phyloP scores from a whole-genome alignment of 1,140 invertebrate genomes.

The Dryas iulia region DNA sequence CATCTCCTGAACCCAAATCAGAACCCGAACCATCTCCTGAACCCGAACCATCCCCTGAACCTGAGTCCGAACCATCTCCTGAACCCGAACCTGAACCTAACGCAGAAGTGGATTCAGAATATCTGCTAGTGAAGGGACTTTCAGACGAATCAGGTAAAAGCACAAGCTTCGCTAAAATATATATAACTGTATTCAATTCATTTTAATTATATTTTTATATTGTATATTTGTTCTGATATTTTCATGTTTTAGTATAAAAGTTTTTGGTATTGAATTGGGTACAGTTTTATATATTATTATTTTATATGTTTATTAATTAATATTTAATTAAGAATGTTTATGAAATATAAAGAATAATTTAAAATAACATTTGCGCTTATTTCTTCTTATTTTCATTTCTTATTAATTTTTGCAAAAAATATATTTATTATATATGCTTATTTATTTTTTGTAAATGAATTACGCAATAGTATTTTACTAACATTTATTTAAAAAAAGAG shows the following conservation, averaged over 20 bases:
- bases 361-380: neutral
- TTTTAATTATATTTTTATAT: too few species aligned
- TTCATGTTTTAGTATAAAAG: neutral
- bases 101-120: slow-evolving; percentile 63
- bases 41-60: slow-evolving; percentile 13
- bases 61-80: slow-evolving; percentile 61
- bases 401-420: too few species aligned
- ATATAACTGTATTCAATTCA: neutral
- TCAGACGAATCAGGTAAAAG: slow-evolving; percentile 71
- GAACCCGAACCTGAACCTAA: slow-evolving; percentile 73
- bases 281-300: neutral
- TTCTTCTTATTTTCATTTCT: neutral
- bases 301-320: neutral
- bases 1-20: slow-evolving; percentile 77
- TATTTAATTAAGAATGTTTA: neutral
- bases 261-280: neutral
- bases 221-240: too few species aligned
- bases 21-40: slow-evolving; percentile 46
- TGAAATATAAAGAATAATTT: neutral
- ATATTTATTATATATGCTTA: too few species aligned
- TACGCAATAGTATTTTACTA: too few species aligned
- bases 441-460: too few species aligned
- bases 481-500: too few species aligned
- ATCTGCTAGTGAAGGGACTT: slow-evolving; percentile 72
- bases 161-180: slow-evolving; percentile 47